A percentile compares a stretch with the other conserved stretches of the same genome.
These are phyloP conservation scores for Exocentrus adspersus DNA, from an alignment of 2,888 invertebrate species.

Conservation along the genomic window DNA sequence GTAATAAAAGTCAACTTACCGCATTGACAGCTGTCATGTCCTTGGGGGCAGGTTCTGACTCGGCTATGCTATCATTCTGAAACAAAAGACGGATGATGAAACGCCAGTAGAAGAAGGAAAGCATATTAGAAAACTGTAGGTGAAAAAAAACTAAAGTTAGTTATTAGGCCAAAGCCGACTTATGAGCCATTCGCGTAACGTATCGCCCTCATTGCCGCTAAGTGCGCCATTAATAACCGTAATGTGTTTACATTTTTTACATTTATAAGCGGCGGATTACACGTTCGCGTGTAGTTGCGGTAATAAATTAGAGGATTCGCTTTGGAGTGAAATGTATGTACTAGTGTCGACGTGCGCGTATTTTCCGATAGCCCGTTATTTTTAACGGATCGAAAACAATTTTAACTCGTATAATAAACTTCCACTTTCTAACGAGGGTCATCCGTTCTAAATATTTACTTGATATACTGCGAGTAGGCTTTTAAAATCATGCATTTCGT, in stretches of 20 bases:
- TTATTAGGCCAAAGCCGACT: no score
- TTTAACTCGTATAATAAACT: neutral
- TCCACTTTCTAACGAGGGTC: neutral
- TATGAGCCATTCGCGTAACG: no score
- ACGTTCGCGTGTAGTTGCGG: no score
- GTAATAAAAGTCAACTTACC: constrained; percentile 64
- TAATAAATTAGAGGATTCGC: neutral
- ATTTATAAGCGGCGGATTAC: no score
- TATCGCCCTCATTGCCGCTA: no score
- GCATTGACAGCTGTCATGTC: constrained; percentile 74
- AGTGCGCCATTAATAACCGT: no score
- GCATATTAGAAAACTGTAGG: neutral
- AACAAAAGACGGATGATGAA: constrained; percentile 47
- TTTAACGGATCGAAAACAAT: neutral
- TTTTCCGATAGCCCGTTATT: neutral
- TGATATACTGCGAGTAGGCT: neutral
- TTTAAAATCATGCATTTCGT: neutral
- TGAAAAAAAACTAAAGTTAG: no score
- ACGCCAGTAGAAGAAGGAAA: neutral
- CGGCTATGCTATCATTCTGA: constrained; percentile 63
- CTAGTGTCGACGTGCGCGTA: neutral
- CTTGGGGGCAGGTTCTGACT: constrained; percentile 62
- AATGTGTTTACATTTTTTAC: no score
- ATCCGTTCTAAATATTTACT: neutral
- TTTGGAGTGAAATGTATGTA: neutral